phyloP scores from a whole-genome alignment of 2,888 invertebrate genomes.

The Agonum fuliginosum region DNA sequence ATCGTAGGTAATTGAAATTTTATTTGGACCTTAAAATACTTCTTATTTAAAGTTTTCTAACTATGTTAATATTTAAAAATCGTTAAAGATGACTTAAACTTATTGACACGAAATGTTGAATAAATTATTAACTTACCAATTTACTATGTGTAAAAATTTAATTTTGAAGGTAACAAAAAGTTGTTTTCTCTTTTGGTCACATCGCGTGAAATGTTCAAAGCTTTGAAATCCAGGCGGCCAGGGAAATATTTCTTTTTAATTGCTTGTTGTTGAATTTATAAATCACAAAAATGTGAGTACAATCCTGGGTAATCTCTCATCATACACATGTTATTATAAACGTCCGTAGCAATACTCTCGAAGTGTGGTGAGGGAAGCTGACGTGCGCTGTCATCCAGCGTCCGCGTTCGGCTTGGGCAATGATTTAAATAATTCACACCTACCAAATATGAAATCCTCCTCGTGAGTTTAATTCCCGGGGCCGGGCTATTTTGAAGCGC shows the following conservation, averaged over 20 bases:
- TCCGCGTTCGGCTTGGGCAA: slow-evolving; percentile 26
- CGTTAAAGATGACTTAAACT: too few relatives aligned
- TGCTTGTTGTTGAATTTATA: slow-evolving; percentile 2
- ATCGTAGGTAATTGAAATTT: too few relatives aligned
- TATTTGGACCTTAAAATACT: too few relatives aligned
- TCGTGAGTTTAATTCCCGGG: slow-evolving; percentile 5
- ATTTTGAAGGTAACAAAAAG: background rate
- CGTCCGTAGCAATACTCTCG: slow-evolving; percentile 18
- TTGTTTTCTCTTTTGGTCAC: background rate
- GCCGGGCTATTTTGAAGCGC: slow-evolving; percentile 40
- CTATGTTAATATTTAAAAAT: too few relatives aligned
- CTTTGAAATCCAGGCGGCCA: background rate
- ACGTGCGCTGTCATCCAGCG: slow-evolving; percentile 36
- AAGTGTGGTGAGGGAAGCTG: background rate
- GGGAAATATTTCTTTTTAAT: slow-evolving; percentile 3
- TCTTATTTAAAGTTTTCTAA: too few relatives aligned
- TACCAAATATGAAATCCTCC: slow-evolving; percentile 49
- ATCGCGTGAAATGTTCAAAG: background rate
- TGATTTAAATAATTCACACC: slow-evolving; percentile 56
- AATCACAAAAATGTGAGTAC: slow-evolving; percentile 13
- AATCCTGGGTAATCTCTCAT: slow-evolving; percentile 29
- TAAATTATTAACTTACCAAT: too few relatives aligned
- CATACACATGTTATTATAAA: slow-evolving; percentile 45
- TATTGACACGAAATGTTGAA: too few relatives aligned
- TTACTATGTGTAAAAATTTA: too few relatives aligned